Conservation (phyloP, 1,140 invertebrate genomes). For the Neodiprion lecontei region DNA sequence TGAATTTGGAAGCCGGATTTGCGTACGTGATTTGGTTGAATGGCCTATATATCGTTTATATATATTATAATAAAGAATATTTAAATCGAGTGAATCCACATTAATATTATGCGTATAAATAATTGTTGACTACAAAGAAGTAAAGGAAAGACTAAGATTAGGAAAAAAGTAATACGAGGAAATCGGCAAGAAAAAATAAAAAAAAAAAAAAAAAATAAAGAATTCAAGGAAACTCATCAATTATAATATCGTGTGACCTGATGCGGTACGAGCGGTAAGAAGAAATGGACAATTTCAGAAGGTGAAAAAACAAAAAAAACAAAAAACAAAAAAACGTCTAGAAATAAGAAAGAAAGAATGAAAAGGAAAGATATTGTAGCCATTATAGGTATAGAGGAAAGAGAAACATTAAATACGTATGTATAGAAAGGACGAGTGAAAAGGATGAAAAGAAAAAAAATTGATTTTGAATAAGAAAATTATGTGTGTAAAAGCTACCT, state of each 20-base stretch:
- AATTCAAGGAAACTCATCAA: background rate
- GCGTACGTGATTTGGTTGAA: no score
- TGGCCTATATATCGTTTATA: no score
- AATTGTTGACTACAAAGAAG: conserved; percentile 9
- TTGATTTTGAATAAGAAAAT: conserved; percentile 36
- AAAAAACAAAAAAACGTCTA: background rate
- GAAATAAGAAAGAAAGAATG: background rate
- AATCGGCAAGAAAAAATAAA: background rate
- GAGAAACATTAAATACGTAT: background rate
- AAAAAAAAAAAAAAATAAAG: conserved; percentile 5
- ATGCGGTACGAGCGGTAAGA: conserved; percentile 23
- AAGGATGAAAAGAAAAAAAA: conserved; percentile 25
- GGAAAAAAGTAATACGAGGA: conserved; percentile 17
- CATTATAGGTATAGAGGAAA: background rate
- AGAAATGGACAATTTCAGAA: background rate
- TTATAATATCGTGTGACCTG: conserved; percentile 21
- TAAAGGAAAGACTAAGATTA: conserved; percentile 1
- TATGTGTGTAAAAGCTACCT: conserved; percentile 57
- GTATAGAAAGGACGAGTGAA: conserved; percentile 1
- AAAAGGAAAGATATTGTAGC: background rate
- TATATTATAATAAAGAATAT: no score
- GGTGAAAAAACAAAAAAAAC: background rate
- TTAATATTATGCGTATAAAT: background rate
- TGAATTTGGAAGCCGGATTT: no score
- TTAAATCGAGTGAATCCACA: background rate